Evolutionary conservation across 2,797 vertebrate species (phyloP).

Genomic region (Synaphobranchus kaupii): DNA sequence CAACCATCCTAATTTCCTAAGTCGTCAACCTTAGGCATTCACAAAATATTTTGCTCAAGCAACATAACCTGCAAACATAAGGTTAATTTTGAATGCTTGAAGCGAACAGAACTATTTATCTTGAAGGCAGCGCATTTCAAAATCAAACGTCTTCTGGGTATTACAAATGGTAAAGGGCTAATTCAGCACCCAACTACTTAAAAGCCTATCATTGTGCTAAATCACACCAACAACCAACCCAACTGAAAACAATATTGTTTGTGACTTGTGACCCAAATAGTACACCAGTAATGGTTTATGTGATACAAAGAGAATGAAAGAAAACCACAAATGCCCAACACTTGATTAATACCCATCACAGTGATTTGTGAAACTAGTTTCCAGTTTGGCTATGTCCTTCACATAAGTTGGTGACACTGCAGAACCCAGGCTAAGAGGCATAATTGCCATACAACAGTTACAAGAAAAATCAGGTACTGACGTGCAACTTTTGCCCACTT

Average conservation of each 20-base stretch:
- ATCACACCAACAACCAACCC: background rate
- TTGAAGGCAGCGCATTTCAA: background rate
- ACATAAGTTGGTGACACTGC: constrained; percentile 6
- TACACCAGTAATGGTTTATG: background rate
- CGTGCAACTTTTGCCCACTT: background rate
- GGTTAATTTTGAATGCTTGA: background rate
- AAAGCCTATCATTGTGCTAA: background rate
- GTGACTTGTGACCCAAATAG: background rate
- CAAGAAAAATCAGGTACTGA: background rate
- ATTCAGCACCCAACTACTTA: background rate
- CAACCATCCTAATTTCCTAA: constrained; percentile 14
- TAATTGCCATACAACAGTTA: constrained; percentile 2
- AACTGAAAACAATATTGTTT: background rate
- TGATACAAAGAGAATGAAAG: background rate
- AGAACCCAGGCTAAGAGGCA: background rate
- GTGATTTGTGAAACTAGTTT: background rate
- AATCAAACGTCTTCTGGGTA: constrained; percentile 6
- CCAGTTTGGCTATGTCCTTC: constrained; percentile 17
- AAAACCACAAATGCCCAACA: background rate
- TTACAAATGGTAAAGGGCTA: background rate
- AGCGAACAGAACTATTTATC: background rate
- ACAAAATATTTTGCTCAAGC: background rate
- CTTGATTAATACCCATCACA: constrained; percentile 24
- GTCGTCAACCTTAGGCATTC: background rate
- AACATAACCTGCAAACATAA: constrained; percentile 15